A percentile compares a stretch with the other conserved stretches of the same genome.
These are phyloP conservation scores for Malaclemys terrapin DNA, from an alignment of 2,113 vertebrate species.

Conservation along the genomic window DNA sequence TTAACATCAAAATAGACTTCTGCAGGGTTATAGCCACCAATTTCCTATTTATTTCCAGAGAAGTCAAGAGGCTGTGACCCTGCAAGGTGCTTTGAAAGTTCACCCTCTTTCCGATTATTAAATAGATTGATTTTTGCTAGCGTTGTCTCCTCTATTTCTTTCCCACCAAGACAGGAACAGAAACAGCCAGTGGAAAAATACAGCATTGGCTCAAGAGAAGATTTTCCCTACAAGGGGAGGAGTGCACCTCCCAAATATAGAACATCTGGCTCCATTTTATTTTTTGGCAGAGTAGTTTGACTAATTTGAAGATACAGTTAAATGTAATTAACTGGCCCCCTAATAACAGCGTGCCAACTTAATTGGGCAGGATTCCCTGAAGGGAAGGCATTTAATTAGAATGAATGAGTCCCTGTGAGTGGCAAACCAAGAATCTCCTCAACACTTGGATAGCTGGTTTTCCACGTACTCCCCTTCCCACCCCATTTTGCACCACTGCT, in stretches of 20 bases:
- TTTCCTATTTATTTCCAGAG: not conserved
- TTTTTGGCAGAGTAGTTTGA: constrained; percentile 59
- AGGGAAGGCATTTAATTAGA: constrained; percentile 74
- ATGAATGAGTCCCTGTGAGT: constrained; percentile 55
- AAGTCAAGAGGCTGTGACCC: not conserved
- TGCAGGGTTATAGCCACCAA: not conserved
- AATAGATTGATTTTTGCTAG: constrained; percentile 13
- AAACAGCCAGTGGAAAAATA: constrained; percentile 48
- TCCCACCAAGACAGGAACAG: constrained; percentile 54
- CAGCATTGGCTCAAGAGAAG: constrained; percentile 18
- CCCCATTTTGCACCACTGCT: not conserved
- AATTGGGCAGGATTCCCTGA: constrained; percentile 68
- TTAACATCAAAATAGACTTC: not conserved
- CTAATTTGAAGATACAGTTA: constrained; percentile 71
- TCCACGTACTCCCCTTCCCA: not conserved
- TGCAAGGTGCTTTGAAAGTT: not conserved
- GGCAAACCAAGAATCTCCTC: constrained; percentile 12
- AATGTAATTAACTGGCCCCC: constrained; percentile 74
- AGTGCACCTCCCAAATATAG: constrained; percentile 35
- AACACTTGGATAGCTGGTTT: constrained; percentile 5
- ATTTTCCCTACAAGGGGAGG: constrained; percentile 18
- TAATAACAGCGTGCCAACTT: constrained; percentile 67
- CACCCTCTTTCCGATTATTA: constrained; percentile 3
- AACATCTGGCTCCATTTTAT: constrained; percentile 40
- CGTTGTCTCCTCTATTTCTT: constrained; percentile 36